Percentiles rank a stretch among this genome's conserved stretches.
These are phyloP conservation scores for Doryteuthis pealeii DNA, from an alignment of 1,140 invertebrate species.

Conservation along the genomic window DNA sequence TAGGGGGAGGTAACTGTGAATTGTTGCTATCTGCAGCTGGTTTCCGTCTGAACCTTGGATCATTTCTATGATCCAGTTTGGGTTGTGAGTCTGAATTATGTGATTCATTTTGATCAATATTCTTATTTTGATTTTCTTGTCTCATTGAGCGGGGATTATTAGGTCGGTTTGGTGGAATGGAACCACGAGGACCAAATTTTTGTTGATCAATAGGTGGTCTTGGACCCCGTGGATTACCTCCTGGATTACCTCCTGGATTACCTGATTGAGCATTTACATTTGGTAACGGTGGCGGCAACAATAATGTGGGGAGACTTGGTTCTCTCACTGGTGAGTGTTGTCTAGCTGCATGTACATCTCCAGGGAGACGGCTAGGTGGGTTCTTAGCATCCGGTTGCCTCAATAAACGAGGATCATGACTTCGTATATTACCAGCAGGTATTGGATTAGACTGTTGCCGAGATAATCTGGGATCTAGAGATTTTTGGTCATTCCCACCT, in stretches of 20 bases:
- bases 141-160: conserved; percentile 9
- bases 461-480: conserved; percentile 26
- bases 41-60: conserved; percentile 53
- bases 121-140: conserved; percentile 9
- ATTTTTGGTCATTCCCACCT: conserved; percentile 21
- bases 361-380: neutral
- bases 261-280: no score
- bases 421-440: conserved; percentile 14
- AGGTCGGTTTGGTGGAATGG: neutral
- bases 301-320: neutral
- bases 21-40: conserved; percentile 28
- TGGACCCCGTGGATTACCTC: conserved; percentile 18
- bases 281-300: neutral
- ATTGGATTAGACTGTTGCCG: conserved; percentile 27
- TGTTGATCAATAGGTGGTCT: conserved; percentile 11
- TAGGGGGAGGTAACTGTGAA: neutral
- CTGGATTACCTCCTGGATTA: conserved; percentile 16
- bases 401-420: conserved; percentile 18
- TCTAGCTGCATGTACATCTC: neutral
- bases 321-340: neutral
- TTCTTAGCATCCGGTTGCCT: conserved; percentile 17
- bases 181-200: conserved; percentile 1
- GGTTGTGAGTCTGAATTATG: conserved; percentile 23
- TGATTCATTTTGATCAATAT: conserved; percentile 17
- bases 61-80: conserved; percentile 53